Evolutionary conservation across 2,888 invertebrate genomes (phyloP), one percentile per base, ranked within the genome.

Genomic region (Tryphoninae sp.): DNA sequence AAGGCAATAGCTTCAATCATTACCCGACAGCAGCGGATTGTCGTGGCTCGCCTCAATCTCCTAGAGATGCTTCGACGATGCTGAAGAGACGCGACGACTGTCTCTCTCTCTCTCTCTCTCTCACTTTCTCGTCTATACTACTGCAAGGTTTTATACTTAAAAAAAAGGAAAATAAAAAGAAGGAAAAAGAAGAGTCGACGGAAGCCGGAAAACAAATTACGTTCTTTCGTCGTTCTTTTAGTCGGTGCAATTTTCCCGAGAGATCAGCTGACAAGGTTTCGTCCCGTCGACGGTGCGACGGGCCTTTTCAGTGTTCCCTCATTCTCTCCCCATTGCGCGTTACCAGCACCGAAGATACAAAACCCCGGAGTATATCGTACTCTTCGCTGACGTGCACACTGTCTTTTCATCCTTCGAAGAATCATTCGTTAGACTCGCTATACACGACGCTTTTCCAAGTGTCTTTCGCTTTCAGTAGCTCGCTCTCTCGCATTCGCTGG

Each of bases 191-290:
- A 59, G 72, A 80, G 76, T 84, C 81, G 83, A 87, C 80, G 84
- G 87, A 84, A 87, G 87, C 85, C 79, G 84, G 86, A 87, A 89
- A 89, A 89, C 88, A 89, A 89, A 89, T 89, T 89, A 87, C 88
- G 85, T 81, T 84, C 78, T 73, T 78, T 55, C 78, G 79, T 85
- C 85, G 84, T 80, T 87, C 74, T 82, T 86, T 85, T 84, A 84
- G 83, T 83, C 80, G 73, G 83, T 84, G 87, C 88, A 89, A 89
- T 89, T 89, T 89, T 87, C 88, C 81, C 85, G 77, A 78, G 84
- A 84, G 85, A 85, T 84, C 71, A 77, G 71, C 83, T 86, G 86
- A 85, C 86, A 80, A 86, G 87, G 87, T 87, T 88, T 86, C 86
- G 76, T 83, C 84, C 55, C 19, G 19, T 55, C 19, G 55, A 55